Base-by-base conservation (phyloP, 2,888 invertebrate species). In the Malacosoma neustria region DNA sequence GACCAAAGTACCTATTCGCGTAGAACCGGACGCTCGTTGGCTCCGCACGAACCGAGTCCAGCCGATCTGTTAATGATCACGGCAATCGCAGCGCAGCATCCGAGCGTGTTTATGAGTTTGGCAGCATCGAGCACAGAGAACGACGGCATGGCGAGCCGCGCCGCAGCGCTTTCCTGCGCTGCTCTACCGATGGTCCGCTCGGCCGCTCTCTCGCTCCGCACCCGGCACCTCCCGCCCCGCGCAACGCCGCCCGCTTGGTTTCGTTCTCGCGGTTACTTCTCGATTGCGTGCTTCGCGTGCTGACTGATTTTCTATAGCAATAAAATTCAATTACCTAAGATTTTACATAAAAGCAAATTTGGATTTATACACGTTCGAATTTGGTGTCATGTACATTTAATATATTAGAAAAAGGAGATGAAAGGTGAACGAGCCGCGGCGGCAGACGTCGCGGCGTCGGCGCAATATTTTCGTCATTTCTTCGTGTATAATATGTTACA, bases 401-500 rank as follows among this genome's bases (percentile, higher is more conserved):
- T 81, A 79, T 79, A 79, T 81, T 84, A 82, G 77, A 73, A 71
- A 80, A 81, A 62, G 75, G 73, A 77, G 72, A 81, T 74, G 85
- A 82, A 81, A 80, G 75, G 81, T 76, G 73, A 72, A 65, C 72
- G 76, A 65, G 52, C 74, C 77, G 77, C 71, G 79, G 69, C 72
- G 50, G 46, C 50, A 52, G 48, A 46, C 57, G 72, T 72, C 72
- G 74, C 73, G 72, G 73, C 55, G 59, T 74, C 76, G 76, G 65
- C 77, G 80, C 76, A 72, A 70, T 84, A 77, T 80, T 82, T 82
- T 86, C 84, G 84, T 82, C 84, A 79, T 79, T 84, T 84, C 81
- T 87, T 85, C 85, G 87, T 88, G 87, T 88, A 87, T 88, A 82
- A 86, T 87, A 88, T 87, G 88, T 88, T 88, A 88, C 89, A 88